phyloP scores from a whole-genome alignment of 2,888 invertebrate genomes.

The Cephalotes varians region DNA sequence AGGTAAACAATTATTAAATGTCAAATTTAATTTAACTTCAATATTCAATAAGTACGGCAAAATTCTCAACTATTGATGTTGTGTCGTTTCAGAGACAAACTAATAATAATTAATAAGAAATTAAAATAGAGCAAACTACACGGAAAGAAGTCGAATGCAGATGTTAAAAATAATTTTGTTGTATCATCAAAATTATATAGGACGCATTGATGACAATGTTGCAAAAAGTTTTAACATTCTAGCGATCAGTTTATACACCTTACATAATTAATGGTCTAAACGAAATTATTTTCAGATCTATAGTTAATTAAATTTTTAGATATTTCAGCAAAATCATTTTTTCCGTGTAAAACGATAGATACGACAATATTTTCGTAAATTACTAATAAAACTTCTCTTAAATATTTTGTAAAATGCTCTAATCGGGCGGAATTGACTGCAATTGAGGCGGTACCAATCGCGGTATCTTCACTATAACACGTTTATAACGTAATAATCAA shows the following conservation, averaged over 20 bases:
- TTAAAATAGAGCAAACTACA: neutral
- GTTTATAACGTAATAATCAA: conserved; percentile 70
- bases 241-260: too few relatives aligned
- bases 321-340: too few relatives aligned
- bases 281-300: too few relatives aligned
- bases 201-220: too few relatives aligned
- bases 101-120: conserved; percentile 2
- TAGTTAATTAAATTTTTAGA: too few relatives aligned
- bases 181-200: too few relatives aligned
- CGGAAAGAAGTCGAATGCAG: too few relatives aligned
- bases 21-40: neutral
- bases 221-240: too few relatives aligned
- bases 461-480: conserved; percentile 54
- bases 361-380: neutral
- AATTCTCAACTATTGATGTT: neutral
- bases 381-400: neutral
- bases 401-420: conserved; percentile 40
- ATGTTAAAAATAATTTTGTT: too few relatives aligned
- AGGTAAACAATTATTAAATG: neutral
- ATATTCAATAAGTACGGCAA: neutral
- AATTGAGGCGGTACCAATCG: conserved; percentile 50
- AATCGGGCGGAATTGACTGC: conserved; percentile 64
- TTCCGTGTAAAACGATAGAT: neutral
- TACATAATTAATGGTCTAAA: too few relatives aligned
- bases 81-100: neutral